Evolutionary conservation across 2,113 vertebrate species (phyloP).

Genomic region (Rhagologus leucostigma): DNA sequence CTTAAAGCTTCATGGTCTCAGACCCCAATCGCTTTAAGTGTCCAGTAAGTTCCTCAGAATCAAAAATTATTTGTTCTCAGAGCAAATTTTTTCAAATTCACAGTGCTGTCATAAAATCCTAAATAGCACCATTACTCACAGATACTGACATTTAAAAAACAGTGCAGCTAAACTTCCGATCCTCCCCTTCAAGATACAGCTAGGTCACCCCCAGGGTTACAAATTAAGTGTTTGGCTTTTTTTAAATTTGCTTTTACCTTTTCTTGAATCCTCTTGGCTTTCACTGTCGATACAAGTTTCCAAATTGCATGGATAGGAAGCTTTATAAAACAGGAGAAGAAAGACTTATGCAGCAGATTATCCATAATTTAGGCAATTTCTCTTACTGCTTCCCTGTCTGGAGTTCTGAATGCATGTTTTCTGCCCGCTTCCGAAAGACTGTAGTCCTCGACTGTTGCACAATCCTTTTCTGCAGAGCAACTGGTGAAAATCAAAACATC

Average conservation of each 20-base stretch:
- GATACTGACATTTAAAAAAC: neutral
- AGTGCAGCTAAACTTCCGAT: neutral
- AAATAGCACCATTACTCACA: neutral
- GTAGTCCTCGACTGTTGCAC: neutral
- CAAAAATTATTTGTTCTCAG: neutral
- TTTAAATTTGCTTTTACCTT: constrained; percentile 43
- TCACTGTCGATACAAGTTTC: constrained; percentile 25
- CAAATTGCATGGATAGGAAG: constrained; percentile 42
- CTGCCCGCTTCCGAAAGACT: neutral
- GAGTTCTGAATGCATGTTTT: neutral
- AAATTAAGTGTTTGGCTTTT: neutral
- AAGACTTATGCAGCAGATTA: constrained; percentile 48
- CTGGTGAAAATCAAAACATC: constrained; percentile 28
- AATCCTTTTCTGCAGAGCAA: constrained; percentile 30
- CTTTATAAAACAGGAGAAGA: constrained; percentile 52
- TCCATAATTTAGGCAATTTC: constrained; percentile 54
- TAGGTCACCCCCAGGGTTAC: neutral
- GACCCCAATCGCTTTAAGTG: neutral
- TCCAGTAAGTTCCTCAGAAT: neutral
- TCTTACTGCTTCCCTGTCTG: neutral
- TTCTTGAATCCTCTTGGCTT: constrained; percentile 43
- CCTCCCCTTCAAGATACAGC: neutral
- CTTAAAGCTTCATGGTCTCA: neutral
- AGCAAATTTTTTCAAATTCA: neutral
- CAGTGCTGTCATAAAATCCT: neutral